Evolutionary conservation across 2,888 invertebrate genomes (phyloP).

Genomic region (Lamellibrachia satsuma): DNA sequence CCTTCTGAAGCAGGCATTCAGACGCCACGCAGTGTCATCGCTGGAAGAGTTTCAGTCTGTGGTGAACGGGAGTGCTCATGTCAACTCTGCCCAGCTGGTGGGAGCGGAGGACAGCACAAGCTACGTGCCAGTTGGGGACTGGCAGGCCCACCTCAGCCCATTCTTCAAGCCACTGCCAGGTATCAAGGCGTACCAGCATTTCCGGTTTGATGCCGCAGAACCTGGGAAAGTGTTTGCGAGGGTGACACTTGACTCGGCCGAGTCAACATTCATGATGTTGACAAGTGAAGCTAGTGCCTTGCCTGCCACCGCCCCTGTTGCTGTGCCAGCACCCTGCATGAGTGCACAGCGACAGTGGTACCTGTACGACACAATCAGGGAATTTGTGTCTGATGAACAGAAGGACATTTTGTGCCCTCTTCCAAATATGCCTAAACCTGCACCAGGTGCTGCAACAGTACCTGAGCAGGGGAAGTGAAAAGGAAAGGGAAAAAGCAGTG

Average conservation of each 20-base stretch:
- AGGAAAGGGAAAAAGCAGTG: not conserved
- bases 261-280: not conserved
- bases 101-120: constrained; percentile 22
- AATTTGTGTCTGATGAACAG: not conserved
- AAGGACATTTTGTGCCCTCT: not conserved
- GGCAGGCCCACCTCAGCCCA: constrained; percentile 18
- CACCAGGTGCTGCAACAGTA: not conserved
- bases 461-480: not conserved
- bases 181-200: no score
- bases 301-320: constrained; percentile 14
- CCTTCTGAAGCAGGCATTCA: constrained; percentile 13
- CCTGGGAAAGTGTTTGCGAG: no score
- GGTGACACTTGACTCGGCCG: not conserved
- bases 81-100: constrained; percentile 29
- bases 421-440: not conserved
- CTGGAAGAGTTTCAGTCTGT: no score
- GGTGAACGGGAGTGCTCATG: constrained; percentile 19
- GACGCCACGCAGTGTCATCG: no score
- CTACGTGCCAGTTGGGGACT: constrained; percentile 23
- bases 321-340: not conserved
- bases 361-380: not conserved
- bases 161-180: no score
- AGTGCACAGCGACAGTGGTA: not conserved
- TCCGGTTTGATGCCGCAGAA: no score
- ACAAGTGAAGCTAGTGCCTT: not conserved